phyloP scores from a whole-genome alignment of 37 sponge, comb jelly and placozoan species.

The Cliona cf. orientalis region DNA sequence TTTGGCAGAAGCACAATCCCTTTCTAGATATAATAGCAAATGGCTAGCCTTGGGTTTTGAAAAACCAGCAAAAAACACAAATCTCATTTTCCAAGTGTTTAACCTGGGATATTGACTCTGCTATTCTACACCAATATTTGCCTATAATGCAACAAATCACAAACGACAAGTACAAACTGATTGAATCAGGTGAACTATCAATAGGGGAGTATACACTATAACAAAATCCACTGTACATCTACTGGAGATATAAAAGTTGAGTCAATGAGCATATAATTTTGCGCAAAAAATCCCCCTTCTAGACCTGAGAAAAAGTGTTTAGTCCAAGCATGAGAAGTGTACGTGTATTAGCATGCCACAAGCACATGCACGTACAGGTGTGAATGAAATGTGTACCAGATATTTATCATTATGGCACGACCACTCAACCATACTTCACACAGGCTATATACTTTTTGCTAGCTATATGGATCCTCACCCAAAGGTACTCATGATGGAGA shows the following conservation, averaged over 20 bases:
- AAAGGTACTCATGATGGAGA: neutral
- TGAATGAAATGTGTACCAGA: neutral
- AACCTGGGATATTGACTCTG: slow-evolving; percentile 22
- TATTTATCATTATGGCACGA: neutral
- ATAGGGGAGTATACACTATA: slow-evolving; percentile 8
- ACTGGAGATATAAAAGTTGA: neutral
- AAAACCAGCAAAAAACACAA: slow-evolving; percentile 11
- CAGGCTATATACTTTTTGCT: slow-evolving; percentile 1
- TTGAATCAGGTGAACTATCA: slow-evolving; percentile 9
- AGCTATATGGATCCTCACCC: neutral
- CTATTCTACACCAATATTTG: neutral
- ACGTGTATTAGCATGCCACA: neutral
- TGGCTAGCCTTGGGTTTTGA: neutral
- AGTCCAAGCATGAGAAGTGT: neutral
- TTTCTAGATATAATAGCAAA: neutral
- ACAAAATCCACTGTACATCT: neutral
- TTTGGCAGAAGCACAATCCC: neutral
- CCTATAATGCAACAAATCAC: neutral
- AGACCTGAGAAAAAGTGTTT: neutral
- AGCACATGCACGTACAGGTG: neutral
- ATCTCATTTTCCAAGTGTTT: slow-evolving; percentile 17
- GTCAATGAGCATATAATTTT: neutral
- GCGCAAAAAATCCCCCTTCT: slow-evolving; percentile 12
- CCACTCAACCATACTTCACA: slow-evolving; percentile 1
- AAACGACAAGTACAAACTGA: neutral